phyloP scores from a whole-genome alignment of 2,888 invertebrate genomes.

The Drosophila stalkeri region DNA sequence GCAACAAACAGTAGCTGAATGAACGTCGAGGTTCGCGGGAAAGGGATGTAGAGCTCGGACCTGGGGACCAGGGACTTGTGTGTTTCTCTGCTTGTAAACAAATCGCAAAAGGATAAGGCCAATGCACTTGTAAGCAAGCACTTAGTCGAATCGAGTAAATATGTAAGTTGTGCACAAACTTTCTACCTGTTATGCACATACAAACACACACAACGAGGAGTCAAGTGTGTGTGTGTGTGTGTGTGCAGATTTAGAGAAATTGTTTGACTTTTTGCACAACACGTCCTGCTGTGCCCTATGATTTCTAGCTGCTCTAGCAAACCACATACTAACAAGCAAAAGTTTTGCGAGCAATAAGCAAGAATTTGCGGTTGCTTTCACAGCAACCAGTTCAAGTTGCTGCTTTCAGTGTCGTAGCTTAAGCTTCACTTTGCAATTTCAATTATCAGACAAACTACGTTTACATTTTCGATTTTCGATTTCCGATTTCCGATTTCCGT shows the following conservation, averaged over 20 bases:
- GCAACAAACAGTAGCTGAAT: constrained; percentile 9
- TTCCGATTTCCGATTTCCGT: constrained; percentile 65
- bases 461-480: constrained; percentile 62
- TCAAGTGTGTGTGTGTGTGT: constrained; percentile 18
- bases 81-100: constrained; percentile 62
- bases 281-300: constrained; percentile 49
- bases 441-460: constrained; percentile 56
- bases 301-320: constrained; percentile 60
- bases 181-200: constrained; percentile 40
- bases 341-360: constrained; percentile 65
- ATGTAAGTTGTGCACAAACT: constrained; percentile 70
- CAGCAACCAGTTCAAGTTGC: constrained; percentile 18
- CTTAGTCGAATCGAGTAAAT: constrained; percentile 76
- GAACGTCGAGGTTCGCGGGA: background rate
- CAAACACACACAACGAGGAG: background rate
- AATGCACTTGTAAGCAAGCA: constrained; percentile 74
- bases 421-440: constrained; percentile 57
- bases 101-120: constrained; percentile 68
- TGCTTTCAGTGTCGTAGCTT: background rate
- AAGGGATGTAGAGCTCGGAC: background rate
- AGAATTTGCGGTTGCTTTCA: constrained; percentile 63
- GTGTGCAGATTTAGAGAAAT: constrained; percentile 64
- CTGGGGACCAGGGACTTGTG: background rate
- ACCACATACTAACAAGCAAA: constrained; percentile 72
- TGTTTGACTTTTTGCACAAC: constrained; percentile 51